Evolutionary conservation across 2,113 vertebrate genomes (phyloP).

Genomic region (Saccopteryx bilineata): DNA sequence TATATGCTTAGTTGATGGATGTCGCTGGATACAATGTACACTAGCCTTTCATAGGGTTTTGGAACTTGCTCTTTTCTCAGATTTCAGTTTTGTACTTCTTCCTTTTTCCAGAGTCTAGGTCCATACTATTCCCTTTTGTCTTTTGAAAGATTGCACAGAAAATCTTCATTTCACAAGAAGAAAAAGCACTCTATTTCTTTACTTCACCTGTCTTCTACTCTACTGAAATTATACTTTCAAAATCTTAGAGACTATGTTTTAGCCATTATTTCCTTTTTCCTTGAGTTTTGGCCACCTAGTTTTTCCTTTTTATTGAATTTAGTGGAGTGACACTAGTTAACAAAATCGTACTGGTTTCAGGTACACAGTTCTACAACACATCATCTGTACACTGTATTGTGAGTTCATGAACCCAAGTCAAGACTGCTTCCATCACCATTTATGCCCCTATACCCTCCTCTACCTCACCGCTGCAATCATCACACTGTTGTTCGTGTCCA

Average conservation of each 20-base stretch:
- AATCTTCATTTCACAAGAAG: background rate
- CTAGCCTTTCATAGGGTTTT: background rate
- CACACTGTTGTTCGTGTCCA: too few relatives aligned
- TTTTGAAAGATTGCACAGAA: background rate
- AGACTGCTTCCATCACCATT: too few relatives aligned
- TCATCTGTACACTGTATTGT: too few relatives aligned
- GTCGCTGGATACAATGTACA: too few relatives aligned
- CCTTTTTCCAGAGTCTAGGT: background rate
- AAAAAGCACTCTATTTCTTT: background rate
- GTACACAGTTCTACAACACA: too few relatives aligned
- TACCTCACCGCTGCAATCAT: too few relatives aligned
- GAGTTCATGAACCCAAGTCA: too few relatives aligned
- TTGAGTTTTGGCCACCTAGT: background rate
- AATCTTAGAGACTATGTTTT: background rate
- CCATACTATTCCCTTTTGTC: too few relatives aligned
- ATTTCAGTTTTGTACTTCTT: background rate
- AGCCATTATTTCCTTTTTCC: background rate
- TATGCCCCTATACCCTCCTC: too few relatives aligned
- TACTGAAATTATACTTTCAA: conserved; percentile 7
- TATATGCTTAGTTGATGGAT: background rate
- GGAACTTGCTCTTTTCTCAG: background rate
- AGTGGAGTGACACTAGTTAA: too few relatives aligned
- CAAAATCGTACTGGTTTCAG: too few relatives aligned
- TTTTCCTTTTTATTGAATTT: too few relatives aligned
- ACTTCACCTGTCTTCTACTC: background rate